Base-by-base conservation (phyloP, 2,113 vertebrate species). In the Larimichthys polyactis region DNA sequence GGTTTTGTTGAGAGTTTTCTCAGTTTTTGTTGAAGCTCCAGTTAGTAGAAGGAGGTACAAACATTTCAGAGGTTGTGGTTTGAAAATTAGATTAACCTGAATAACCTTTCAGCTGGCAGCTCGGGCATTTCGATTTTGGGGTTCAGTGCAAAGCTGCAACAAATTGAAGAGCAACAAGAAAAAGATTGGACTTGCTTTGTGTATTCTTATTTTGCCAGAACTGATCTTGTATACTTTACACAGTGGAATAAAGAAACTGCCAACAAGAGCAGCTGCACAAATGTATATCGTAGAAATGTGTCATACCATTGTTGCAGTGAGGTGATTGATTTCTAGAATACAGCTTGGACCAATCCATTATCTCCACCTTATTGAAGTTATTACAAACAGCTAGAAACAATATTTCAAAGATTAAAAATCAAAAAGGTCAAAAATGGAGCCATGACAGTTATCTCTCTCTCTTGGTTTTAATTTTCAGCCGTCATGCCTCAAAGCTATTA, bases 231-330 rank as follows among this genome's bases (percentile, higher is more conserved):
- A 4, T 67, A 74, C 27, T 83, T 87, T 71, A 81, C 76, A 75
- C 65, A 55, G 19, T 49, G 76, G 62, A 77, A 64, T 52, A 49
- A 78, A 70, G 77, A 59, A 57, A 43, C 64, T 71, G 85, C 91
- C 90, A 92, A 57, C 70, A 52, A 85, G 70, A 82, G 66, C 91
- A 93, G 90, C 89, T 90, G 92, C 86, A 79, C 76, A 82, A 75
- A 87, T 79, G 75, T 55, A 78, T 84, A 70, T 78, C 29, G 43
- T 81, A 64, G 62, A 85, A 78, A 88, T 27, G 69, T 71, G 66
- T 87, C 88, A 75, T 60, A 68, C 51, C 76, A 62, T 54, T 27
- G 9, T 36, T 71, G 80, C 63, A 55, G n/a, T 16, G 70, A 57
- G 64, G 60, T 82, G 87, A 91, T 82, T 77, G 84, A 90, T 93